phyloP scores from a whole-genome alignment of 2,888 invertebrate species.

The Homarus gammarus region DNA sequence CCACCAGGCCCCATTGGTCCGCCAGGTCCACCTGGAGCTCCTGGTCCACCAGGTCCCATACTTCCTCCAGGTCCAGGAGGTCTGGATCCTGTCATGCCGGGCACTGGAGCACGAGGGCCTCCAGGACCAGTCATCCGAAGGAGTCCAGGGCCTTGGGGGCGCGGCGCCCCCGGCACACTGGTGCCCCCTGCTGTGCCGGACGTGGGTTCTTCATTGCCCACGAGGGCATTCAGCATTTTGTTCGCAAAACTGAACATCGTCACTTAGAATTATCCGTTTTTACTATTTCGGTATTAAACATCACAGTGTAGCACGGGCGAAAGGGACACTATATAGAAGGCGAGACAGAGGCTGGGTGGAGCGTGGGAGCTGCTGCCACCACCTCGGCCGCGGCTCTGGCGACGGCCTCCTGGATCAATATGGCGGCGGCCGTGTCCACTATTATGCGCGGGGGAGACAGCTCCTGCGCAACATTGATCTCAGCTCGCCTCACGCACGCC shows the following conservation, averaged over 20 bases:
- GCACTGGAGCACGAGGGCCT: slow-evolving; percentile 55
- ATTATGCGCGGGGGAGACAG: slow-evolving; percentile 78
- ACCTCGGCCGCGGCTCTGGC: slow-evolving; percentile 61
- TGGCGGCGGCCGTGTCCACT: slow-evolving; percentile 79
- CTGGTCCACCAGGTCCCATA: slow-evolving; percentile 78
- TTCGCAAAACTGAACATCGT: slow-evolving; percentile 80
- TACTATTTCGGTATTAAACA: slow-evolving; percentile 45
- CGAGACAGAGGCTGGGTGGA: slow-evolving; percentile 29
- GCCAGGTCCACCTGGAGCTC: slow-evolving; percentile 77
- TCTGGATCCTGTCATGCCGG: slow-evolving; percentile 70
- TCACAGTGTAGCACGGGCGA: slow-evolving; percentile 50
- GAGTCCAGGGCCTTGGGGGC: slow-evolving; percentile 66
- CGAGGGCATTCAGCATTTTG: slow-evolving; percentile 80
- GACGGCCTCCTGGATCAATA: slow-evolving; percentile 69
- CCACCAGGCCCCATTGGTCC: slow-evolving; percentile 77
- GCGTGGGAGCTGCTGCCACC: slow-evolving; percentile 52
- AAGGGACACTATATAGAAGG: slow-evolving; percentile 44
- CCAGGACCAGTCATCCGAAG: slow-evolving; percentile 71
- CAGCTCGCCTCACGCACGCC: slow-evolving; percentile 75
- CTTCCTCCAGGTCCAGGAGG: slow-evolving; percentile 68
- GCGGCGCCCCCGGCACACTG: slow-evolving; percentile 64
- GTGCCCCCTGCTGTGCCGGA: slow-evolving; percentile 58
- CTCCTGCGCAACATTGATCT: slow-evolving; percentile 80
- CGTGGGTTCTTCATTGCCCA: slow-evolving; percentile 79
- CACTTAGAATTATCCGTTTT: slow-evolving; percentile 20